Percentiles rank a stretch among this genome's conserved stretches.
Evolutionary conservation across 2,888 invertebrate genomes (phyloP).

Genomic region (Papilio gigon): DNA sequence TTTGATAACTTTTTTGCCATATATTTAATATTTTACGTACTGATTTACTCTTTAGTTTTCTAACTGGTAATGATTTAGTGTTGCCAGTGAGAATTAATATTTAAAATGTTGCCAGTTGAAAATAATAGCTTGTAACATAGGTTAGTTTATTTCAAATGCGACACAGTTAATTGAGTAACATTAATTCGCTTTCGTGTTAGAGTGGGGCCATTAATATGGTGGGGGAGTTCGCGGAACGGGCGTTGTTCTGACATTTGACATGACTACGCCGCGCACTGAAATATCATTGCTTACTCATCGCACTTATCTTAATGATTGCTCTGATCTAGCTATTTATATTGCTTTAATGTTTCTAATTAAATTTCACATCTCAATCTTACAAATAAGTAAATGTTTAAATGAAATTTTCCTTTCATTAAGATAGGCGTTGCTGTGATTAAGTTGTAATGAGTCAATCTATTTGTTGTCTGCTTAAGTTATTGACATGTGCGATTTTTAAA

Average conservation of each 20-base stretch:
- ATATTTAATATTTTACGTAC: too few species aligned
- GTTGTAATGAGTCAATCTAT: background rate
- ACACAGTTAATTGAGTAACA: conserved; percentile 11
- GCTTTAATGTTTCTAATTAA: conserved; percentile 8
- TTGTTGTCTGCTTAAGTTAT: background rate
- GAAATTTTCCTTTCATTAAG: background rate
- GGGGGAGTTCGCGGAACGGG: conserved; percentile 21
- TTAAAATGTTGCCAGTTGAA: background rate
- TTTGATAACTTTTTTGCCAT: too few species aligned
- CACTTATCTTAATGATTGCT: conserved; percentile 44
- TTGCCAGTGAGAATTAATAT: conserved; percentile 6
- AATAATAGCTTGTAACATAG: background rate
- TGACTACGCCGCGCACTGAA: conserved; percentile 54
- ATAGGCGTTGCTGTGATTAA: background rate
- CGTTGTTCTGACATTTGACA: conserved; percentile 27
- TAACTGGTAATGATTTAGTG: background rate
- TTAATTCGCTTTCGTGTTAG: conserved; percentile 26
- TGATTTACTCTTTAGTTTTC: too few species aligned
- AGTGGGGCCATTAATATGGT: conserved; percentile 31
- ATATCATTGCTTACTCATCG: conserved; percentile 72
- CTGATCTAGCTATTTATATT: conserved; percentile 6
- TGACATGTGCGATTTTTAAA: background rate
- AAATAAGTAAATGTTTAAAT: conserved; percentile 13
- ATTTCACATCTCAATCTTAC: background rate
- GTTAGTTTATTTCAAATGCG: conserved; percentile 20